Evolutionary conservation across 2,797 vertebrate genomes (phyloP), one percentile per base, ranked within the genome.

Genomic region (Thamnophis elegans): DNA sequence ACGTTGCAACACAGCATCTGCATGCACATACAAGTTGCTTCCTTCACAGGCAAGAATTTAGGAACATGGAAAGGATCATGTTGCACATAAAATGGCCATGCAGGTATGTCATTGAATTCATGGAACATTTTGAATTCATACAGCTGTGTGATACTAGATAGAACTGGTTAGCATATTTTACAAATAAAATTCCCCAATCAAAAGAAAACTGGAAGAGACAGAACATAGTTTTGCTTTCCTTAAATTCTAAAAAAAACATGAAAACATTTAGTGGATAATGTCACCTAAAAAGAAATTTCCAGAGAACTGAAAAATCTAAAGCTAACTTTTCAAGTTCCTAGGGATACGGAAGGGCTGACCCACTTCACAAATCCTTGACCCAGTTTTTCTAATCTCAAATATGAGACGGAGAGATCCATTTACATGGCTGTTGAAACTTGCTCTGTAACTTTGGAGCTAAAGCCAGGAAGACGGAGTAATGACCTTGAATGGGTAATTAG

Each of bases 401-500:
- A 96, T 93, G 90, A 96, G 85, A 94, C 92, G 86, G 12, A 94
- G 95, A 54, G 94, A 95, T 97, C 96, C 91, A 92, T 94, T 95
- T 96, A 68, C 0, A 0, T 26, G 94, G 94, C 94, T 98, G 98
- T 98, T 97, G 96, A 91, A 97, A 98, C 98, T 98, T 98, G 97
- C 95, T 96, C 97, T 87, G 86, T 56, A 93, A 94, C 90, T 93
- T 36, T 78, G 59, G 94, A 92, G 96, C 96, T 96, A 96, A 88
- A 94, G 95, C 95, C 97, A 97, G 97, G 97, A 97, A 94, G 95
- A 95, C 95, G 93, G 93, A 28, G 97, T 97, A 96, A 96, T 97
- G 97, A 97, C 97, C 97, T 94, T 95, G 96, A 96, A 25, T 93
- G 96, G 96, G 96, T 97, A 98, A 97, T 98, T 98, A 98, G 97